Evolutionary conservation across 2,888 invertebrate genomes (phyloP).

Genomic region (Prenolepis imparis): DNA sequence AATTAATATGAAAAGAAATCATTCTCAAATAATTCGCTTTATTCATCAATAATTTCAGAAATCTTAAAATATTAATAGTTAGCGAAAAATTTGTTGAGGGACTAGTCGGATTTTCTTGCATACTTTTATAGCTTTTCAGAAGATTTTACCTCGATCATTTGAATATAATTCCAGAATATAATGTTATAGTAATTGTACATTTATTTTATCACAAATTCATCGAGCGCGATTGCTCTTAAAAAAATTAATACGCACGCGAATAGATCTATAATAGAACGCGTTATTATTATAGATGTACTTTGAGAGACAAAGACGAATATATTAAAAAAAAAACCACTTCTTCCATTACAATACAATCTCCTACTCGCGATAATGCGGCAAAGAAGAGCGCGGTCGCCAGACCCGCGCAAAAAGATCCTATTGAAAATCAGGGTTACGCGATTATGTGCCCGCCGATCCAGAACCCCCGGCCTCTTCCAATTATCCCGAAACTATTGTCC

Average conservation of each 20-base stretch:
- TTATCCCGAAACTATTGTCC: constrained; percentile 82
- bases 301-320: constrained; percentile 10
- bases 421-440: constrained; percentile 70
- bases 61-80: constrained; percentile 71
- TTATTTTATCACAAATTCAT: constrained; percentile 63
- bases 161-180: constrained; percentile 55
- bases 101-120: constrained; percentile 66
- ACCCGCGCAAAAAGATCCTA: constrained; percentile 57
- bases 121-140: constrained; percentile 63
- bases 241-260: neutral
- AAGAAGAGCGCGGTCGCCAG: constrained; percentile 24
- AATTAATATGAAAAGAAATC: neutral
- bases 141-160: constrained; percentile 28
- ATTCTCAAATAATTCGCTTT: constrained; percentile 47
- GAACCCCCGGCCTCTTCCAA: constrained; percentile 74
- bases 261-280: neutral
- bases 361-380: constrained; percentile 41
- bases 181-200: constrained; percentile 69
- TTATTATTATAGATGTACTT: neutral
- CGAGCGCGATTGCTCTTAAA: constrained; percentile 62
- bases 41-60: constrained; percentile 57
- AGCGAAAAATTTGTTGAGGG: constrained; percentile 70
- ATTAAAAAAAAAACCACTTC: constrained; percentile 1
- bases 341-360: constrained; percentile 39
- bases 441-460: constrained; percentile 70